Conservation (phyloP, 1,140 invertebrate species). For the Pseudomyrmex pallidus region DNA sequence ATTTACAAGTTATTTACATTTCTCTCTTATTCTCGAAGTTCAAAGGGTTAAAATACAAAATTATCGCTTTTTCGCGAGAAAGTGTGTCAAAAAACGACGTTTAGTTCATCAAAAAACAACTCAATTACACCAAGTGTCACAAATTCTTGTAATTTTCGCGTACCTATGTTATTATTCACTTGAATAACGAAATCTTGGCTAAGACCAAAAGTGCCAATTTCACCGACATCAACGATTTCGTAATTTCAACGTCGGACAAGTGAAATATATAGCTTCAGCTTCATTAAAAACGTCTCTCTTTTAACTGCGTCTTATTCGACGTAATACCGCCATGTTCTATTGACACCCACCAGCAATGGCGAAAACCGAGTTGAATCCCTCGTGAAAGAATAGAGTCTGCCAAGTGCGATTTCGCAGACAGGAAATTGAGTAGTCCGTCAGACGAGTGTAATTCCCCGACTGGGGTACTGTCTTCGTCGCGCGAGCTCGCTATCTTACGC, state of each 20-base stretch:
- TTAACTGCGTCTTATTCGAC: slow-evolving; percentile 24
- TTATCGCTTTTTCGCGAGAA: no score
- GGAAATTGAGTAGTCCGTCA: slow-evolving; percentile 56
- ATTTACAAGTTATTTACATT: neutral
- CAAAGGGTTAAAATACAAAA: neutral
- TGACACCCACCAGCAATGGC: slow-evolving; percentile 20
- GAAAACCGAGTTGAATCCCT: slow-evolving; percentile 42
- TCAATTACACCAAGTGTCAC: no score
- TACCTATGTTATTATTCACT: no score
- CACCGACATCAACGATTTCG: neutral
- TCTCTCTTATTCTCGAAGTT: neutral
- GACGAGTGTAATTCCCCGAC: slow-evolving; percentile 42
- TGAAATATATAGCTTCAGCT: neutral
- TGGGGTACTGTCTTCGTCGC: slow-evolving; percentile 31
- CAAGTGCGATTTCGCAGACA: slow-evolving; percentile 49
- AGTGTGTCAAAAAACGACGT: no score
- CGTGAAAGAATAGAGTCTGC: slow-evolving; percentile 46
- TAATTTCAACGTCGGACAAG: neutral
- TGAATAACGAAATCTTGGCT: neutral
- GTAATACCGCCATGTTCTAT: slow-evolving; percentile 30
- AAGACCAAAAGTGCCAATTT: neutral
- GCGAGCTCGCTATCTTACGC: slow-evolving; percentile 9
- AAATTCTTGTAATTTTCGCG: no score
- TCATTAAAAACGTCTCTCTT: slow-evolving; percentile 6
- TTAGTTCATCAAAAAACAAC: no score